These are phyloP conservation scores for Tubulanus polymorphus DNA, from an alignment of 2,888 invertebrate species.

Conservation along the genomic window DNA sequence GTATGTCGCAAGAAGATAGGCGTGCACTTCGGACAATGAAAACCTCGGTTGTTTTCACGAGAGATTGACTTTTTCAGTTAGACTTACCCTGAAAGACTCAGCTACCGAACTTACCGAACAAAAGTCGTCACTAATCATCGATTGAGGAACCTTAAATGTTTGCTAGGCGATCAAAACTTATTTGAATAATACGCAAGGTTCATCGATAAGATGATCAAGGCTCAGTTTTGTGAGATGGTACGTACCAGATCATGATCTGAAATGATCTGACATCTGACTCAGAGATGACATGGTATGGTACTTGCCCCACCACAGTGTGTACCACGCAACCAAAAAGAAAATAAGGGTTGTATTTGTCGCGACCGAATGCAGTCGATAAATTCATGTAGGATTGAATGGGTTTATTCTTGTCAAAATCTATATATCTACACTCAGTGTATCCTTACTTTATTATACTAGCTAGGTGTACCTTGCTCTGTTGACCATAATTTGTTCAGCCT, in stretches of 20 bases:
- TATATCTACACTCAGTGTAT: too few relatives aligned
- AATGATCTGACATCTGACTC: too few relatives aligned
- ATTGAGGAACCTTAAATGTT: neutral
- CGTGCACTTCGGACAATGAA: neutral
- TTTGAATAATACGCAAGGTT: neutral
- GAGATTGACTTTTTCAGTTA: constrained; percentile 4
- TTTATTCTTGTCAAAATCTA: too few relatives aligned
- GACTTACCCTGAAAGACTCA: constrained; percentile 3
- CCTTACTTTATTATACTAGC: too few relatives aligned
- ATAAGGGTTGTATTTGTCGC: constrained; percentile 4
- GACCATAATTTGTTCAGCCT: too few relatives aligned
- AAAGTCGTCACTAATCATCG: neutral
- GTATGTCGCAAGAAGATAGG: constrained; percentile 3
- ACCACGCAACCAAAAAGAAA: neutral
- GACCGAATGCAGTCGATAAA: too few relatives aligned
- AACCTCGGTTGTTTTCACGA: neutral
- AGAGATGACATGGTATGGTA: neutral
- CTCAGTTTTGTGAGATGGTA: neutral
- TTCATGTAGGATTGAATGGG: too few relatives aligned
- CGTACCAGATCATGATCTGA: neutral
- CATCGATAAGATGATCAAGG: neutral
- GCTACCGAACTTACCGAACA: neutral
- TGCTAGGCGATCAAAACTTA: neutral
- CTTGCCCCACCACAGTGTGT: neutral
- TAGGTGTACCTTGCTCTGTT: too few relatives aligned